Conservation (phyloP, 2,888 invertebrate species). For the Polydrusus pterygomalis region DNA sequence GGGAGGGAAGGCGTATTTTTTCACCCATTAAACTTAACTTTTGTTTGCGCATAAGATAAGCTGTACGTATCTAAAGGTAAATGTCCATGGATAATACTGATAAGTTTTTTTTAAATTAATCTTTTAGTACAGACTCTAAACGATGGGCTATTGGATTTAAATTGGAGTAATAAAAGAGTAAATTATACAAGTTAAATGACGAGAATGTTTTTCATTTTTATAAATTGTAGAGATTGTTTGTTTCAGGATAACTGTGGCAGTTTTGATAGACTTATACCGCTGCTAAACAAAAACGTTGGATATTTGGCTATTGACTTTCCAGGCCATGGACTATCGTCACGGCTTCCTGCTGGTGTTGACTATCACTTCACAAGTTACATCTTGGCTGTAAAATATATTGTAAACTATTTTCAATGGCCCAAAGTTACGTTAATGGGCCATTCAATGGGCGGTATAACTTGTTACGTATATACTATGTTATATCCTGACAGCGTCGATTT, state of each 20-base stretch:
- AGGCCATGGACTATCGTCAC: slow-evolving; percentile 83
- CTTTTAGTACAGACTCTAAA: too few species aligned
- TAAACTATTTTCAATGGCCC: slow-evolving; percentile 80
- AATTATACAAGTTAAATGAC: too few species aligned
- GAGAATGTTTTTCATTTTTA: background rate
- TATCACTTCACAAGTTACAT: slow-evolving; percentile 72
- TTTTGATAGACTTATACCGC: slow-evolving; percentile 81
- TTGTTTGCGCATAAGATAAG: too few species aligned
- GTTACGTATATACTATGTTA: slow-evolving; percentile 77
- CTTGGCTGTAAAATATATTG: slow-evolving; percentile 74
- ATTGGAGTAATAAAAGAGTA: too few species aligned
- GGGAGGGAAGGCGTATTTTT: too few species aligned
- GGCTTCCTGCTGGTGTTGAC: slow-evolving; percentile 77
- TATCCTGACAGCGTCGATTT: slow-evolving; percentile 78
- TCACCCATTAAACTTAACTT: too few species aligned
- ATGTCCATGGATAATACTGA: too few species aligned
- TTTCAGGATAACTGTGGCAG: slow-evolving; percentile 82
- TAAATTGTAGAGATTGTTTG: background rate
- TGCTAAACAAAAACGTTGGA: slow-evolving; percentile 72
- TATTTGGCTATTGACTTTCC: slow-evolving; percentile 82
- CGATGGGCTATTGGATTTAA: too few species aligned
- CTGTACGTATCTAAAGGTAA: too few species aligned
- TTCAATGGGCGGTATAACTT: slow-evolving; percentile 80
- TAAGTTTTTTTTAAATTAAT: too few species aligned
- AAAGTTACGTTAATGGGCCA: slow-evolving; percentile 81